These are phyloP conservation scores for Atrina japonica DNA, from an alignment of 2,888 invertebrate species.

Conservation along the genomic window DNA sequence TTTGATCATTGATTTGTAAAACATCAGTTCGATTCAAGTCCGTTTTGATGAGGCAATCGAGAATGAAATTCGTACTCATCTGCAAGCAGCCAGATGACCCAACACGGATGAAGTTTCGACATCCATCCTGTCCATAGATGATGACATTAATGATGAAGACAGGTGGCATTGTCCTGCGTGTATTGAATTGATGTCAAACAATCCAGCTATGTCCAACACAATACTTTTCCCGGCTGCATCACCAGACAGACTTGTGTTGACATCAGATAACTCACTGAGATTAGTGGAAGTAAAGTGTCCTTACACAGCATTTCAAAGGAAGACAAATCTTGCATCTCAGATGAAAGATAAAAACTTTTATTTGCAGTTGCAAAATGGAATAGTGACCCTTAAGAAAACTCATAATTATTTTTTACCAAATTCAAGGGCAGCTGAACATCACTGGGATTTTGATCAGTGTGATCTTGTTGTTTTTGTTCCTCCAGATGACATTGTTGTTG, in stretches of 20 bases:
- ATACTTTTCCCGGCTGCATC: background rate
- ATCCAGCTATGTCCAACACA: no score
- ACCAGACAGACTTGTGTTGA: constrained; percentile 1
- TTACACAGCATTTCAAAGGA: background rate
- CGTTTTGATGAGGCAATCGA: no score
- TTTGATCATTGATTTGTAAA: no score
- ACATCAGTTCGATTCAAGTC: no score
- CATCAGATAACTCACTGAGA: background rate
- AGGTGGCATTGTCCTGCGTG: no score
- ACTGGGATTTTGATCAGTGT: constrained; percentile 27
- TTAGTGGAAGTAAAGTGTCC: constrained; percentile 8
- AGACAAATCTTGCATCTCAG: background rate
- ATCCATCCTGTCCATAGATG: no score
- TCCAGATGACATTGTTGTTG: constrained; percentile 26
- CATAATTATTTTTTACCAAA: constrained; percentile 35
- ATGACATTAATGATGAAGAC: no score
- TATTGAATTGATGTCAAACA: no score
- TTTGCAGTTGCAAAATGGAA: background rate
- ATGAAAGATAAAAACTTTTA: constrained; percentile 2
- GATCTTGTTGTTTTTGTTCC: constrained; percentile 30
- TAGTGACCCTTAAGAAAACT: background rate
- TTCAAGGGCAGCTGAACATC: constrained; percentile 33
- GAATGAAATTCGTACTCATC: no score
- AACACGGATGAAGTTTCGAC: no score
- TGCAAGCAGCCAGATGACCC: no score